These are phyloP conservation scores for Pseudochromis fuscus DNA, from an alignment of 2,797 vertebrate genomes.

Conservation along the genomic window DNA sequence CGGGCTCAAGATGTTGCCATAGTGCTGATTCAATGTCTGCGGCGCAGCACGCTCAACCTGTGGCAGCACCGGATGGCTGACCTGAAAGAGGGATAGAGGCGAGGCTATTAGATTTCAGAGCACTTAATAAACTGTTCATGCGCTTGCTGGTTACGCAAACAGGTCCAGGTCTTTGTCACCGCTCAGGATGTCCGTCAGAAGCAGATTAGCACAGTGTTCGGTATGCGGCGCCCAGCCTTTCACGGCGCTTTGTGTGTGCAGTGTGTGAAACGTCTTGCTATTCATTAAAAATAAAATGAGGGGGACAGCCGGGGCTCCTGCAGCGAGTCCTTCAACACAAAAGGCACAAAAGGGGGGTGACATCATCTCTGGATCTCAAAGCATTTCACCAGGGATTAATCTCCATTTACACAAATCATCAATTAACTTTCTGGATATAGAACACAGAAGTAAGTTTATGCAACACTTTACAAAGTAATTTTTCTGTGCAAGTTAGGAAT, in stretches of 20 bases:
- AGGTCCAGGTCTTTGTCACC: constrained; percentile 52
- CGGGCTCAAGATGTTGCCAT: constrained; percentile 59
- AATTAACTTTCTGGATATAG: constrained; percentile 30
- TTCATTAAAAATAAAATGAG: constrained; percentile 68
- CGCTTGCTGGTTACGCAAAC: constrained; percentile 2
- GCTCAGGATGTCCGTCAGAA: constrained; percentile 64
- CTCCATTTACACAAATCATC: constrained; percentile 48
- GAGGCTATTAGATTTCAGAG: constrained; percentile 50
- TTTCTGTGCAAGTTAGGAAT: not conserved
- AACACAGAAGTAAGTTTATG: not conserved
- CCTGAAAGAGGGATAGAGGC: constrained; percentile 38
- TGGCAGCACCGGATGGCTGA: constrained; percentile 45
- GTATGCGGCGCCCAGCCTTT: constrained; percentile 45
- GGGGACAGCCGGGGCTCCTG: constrained; percentile 64
- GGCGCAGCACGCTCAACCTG: constrained; percentile 46
- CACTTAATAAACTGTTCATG: constrained; percentile 66
- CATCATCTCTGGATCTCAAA: constrained; percentile 67
- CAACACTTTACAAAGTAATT: not conserved
- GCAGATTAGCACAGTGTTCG: constrained; percentile 69
- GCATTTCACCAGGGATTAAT: constrained; percentile 44
- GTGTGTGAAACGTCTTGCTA: constrained; percentile 69
- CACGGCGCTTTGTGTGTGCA: constrained; percentile 58
- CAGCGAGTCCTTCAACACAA: constrained; percentile 50
- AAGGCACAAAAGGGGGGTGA: constrained; percentile 70
- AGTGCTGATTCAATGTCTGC: constrained; percentile 64